Evolutionary conservation across 2,888 invertebrate genomes (phyloP), one percentile per base, ranked within the genome.

Genomic region (Melipona beecheii): DNA sequence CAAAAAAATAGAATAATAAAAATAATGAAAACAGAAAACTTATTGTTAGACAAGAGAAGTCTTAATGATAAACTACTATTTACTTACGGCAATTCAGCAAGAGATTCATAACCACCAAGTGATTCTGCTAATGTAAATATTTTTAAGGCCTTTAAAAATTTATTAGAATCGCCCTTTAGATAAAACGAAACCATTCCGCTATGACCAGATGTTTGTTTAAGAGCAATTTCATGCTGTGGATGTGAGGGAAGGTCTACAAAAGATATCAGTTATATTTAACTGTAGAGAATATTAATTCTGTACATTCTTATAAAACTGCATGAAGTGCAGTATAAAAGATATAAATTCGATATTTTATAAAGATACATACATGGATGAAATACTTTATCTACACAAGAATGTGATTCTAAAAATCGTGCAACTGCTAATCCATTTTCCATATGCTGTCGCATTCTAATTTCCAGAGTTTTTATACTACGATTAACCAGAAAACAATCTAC

Each of bases 401-500:
- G 98, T 0, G 95, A 94, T 93, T 98, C 97, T 72, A 99, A 95
- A 95, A 96, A 99, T 87, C 96, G 96, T 0, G 98, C 99, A 56
- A 99, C 96, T 2, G 95, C 95, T 76, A 98, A 90, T 0, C 97
- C 97, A 87, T 97, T 99, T 84, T 96, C 96, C 95, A 97, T 97
- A 94, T 99, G 99, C 88, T 97, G 96, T 87, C 97, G 96, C 99
- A 99, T 99, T 76, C 99, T 96, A 49, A 99, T 91, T 9, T 98
- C 97, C 49, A 99, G 95, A 0, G 99, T 99, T 95, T 99, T 99
- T 82, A 99, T 95, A 92, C 99, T 98, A 85, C 98, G 96, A 93
- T 98, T 98, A 0, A 99, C 98, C 93, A 98, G 96, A 93, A 97
- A 98, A 94, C 99, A 99, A 94, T 99, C 99, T 93, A 99, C 98